phyloP scores from a whole-genome alignment of 1,140 invertebrate genomes.

The Nebria ingens region DNA sequence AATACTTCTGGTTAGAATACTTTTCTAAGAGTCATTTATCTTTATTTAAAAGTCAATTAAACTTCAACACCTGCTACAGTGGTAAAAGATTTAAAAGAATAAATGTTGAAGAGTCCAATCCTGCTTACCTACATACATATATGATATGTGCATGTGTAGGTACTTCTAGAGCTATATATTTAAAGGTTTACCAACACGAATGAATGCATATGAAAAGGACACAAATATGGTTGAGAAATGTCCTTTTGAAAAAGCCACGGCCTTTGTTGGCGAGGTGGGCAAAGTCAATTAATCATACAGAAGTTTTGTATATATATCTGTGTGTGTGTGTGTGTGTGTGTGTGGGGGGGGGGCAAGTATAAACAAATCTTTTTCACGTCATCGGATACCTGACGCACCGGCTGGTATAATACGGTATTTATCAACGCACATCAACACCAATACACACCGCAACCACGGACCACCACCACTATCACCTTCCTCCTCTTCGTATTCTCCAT shows the following conservation, averaged over 20 bases:
- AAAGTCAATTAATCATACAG: conserved; percentile 31
- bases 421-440: conserved; percentile 36
- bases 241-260: conserved; percentile 2
- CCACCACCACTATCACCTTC: background rate
- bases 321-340: too few species aligned
- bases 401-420: conserved; percentile 35
- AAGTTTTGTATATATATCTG: conserved; percentile 22
- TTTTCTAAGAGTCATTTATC: too few species aligned
- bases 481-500: background rate
- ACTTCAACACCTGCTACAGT: too few species aligned
- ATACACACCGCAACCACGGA: background rate
- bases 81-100: too few species aligned
- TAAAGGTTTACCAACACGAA: background rate
- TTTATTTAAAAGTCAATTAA: too few species aligned
- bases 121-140: too few species aligned
- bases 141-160: too few species aligned
- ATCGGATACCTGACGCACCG: conserved; percentile 35
- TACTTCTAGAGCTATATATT: background rate
- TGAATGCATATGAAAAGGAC: background rate
- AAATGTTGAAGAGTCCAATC: too few species aligned
- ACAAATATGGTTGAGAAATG: background rate
- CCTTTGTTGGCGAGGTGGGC: conserved; percentile 12
- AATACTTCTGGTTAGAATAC: too few species aligned
- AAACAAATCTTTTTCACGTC: conserved; percentile 38
- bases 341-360: conserved; percentile 33